Conservation (phyloP, 2,113 vertebrate genomes). For the Mirounga angustirostris region DNA sequence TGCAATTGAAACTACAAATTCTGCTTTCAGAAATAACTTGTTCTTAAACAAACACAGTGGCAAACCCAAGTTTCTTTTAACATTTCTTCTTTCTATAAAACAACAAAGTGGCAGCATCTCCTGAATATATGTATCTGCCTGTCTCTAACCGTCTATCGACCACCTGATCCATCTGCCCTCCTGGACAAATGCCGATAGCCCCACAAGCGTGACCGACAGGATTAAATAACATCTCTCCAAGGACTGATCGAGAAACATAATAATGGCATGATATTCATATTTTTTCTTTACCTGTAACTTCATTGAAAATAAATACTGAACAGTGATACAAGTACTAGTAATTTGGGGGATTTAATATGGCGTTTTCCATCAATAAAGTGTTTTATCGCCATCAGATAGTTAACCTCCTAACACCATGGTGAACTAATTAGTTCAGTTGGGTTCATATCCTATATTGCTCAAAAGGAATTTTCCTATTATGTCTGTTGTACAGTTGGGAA, state of each 20-base stretch:
- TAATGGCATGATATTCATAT: neutral
- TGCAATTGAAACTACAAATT: constrained; percentile 29
- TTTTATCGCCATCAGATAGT: constrained; percentile 55
- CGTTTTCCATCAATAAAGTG: constrained; percentile 57
- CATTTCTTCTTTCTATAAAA: constrained; percentile 16
- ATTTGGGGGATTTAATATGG: constrained; percentile 60
- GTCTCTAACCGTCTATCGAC: neutral
- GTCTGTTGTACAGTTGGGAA: neutral
- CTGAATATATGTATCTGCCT: neutral
- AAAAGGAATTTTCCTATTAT: constrained; percentile 22
- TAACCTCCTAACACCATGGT: constrained; percentile 44
- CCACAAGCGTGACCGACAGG: neutral
- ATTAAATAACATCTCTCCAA: constrained; percentile 29
- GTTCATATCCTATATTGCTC: neutral
- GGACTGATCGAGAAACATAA: neutral
- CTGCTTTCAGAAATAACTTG: constrained; percentile 16
- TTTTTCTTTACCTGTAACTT: constrained; percentile 63
- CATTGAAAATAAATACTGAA: constrained; percentile 61
- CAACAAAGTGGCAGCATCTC: neutral
- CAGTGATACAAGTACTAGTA: constrained; percentile 20
- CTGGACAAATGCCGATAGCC: neutral
- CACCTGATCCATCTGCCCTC: neutral
- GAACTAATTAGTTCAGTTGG: constrained; percentile 55
- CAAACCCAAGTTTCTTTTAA: neutral
- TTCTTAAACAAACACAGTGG: neutral